Conservation (phyloP, 1,140 invertebrate genomes). For the Mercenaria mercenaria region DNA sequence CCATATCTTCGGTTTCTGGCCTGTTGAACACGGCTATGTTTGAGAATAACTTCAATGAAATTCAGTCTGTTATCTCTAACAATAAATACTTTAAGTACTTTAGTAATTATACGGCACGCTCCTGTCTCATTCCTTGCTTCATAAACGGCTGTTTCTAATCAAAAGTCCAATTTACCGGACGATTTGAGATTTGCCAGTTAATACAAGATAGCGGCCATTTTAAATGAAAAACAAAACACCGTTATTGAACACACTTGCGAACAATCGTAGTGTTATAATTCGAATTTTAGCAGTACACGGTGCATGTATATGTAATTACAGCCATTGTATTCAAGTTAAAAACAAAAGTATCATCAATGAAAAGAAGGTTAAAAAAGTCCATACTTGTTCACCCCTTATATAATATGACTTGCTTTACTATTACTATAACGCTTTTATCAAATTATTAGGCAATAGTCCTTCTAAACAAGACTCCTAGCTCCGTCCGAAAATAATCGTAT, state of each 20-base stretch:
- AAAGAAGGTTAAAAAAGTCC: too few species aligned
- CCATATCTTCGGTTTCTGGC: slow-evolving; percentile 31
- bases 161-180: slow-evolving; percentile 27
- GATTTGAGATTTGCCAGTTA: slow-evolving; percentile 15
- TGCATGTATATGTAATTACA: too few species aligned
- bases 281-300: too few species aligned
- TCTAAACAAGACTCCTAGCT: too few species aligned
- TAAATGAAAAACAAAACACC: slow-evolving; percentile 23
- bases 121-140: background rate
- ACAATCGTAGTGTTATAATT: too few species aligned
- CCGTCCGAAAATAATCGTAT: too few species aligned
- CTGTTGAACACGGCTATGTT: slow-evolving; percentile 1
- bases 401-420: too few species aligned
- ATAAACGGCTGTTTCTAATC: slow-evolving; percentile 20
- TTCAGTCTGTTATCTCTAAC: slow-evolving; percentile 9
- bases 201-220: slow-evolving; percentile 16
- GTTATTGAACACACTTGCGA: background rate
- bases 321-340: too few species aligned
- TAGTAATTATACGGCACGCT: slow-evolving; percentile 41
- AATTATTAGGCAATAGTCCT: too few species aligned
- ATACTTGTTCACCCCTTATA: too few species aligned
- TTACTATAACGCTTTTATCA: too few species aligned
- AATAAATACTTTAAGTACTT: slow-evolving; percentile 40
- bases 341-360: too few species aligned
- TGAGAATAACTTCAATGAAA: slow-evolving; percentile 3